These are phyloP conservation scores for Hephaestus fuliginosus DNA, from an alignment of 2,797 vertebrate species.

Conservation along the genomic window DNA sequence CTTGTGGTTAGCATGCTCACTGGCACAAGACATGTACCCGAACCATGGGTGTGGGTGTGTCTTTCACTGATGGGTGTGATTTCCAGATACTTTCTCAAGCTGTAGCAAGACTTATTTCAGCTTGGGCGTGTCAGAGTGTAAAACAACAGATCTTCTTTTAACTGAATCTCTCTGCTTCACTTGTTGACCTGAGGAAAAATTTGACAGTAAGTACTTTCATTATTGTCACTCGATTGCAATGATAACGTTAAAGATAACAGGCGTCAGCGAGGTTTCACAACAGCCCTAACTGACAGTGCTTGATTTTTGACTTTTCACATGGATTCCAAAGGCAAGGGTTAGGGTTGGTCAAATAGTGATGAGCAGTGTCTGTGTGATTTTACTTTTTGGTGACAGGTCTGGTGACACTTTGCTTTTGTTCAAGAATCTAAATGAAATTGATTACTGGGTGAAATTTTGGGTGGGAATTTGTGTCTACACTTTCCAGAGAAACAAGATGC, in stretches of 20 bases:
- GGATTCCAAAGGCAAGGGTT: neutral
- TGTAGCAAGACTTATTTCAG: neutral
- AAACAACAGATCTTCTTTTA: neutral
- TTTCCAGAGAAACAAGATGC: too few relatives aligned
- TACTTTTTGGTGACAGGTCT: neutral
- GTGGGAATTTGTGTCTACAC: neutral
- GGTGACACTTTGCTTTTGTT: neutral
- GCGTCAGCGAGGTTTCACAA: neutral
- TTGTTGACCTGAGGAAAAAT: constrained; percentile 11
- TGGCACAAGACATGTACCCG: neutral
- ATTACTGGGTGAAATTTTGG: too few relatives aligned
- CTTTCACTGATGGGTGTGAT: constrained; percentile 29
- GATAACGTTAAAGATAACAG: neutral
- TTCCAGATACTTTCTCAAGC: constrained; percentile 1
- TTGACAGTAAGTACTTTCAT: constrained; percentile 32
- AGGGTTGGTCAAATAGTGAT: neutral
- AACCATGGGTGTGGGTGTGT: neutral
- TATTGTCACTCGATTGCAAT: neutral
- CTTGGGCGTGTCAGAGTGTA: constrained; percentile 31
- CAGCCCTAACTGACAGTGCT: too few relatives aligned
- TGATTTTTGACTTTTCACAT: neutral
- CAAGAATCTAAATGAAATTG: neutral
- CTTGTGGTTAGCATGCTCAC: neutral
- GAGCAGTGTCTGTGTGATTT: neutral
- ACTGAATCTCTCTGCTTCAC: neutral